phyloP scores from a whole-genome alignment of 2,113 vertebrate species.

The human (Homo sapiens) region GRCh38 chr7:66789501-66790000 shows the following conservation, averaged over 20 bases:
- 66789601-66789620: too few relatives aligned
- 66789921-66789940: constrained; percentile 88
- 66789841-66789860: background rate
- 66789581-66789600: too few relatives aligned
- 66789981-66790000: constrained; percentile 87
- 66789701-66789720: background rate
- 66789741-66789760: background rate
- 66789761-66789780: background rate
- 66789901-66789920: constrained; percentile 89
- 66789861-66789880: constrained; percentile 66
- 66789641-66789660: too few relatives aligned
- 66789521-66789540: too few relatives aligned
- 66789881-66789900: constrained; percentile 90
- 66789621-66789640: too few relatives aligned
- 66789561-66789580: too few relatives aligned
- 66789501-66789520: too few relatives aligned
- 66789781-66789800: background rate
- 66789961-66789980: constrained; percentile 82
- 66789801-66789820: background rate
- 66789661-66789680: too few relatives aligned
- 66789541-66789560: too few relatives aligned
- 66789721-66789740: background rate
- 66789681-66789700: too few relatives aligned
- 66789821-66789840: background rate
- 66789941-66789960: constrained; percentile 82